Evolutionary conservation across 1,140 invertebrate genomes (phyloP), one percentile per base, ranked within the genome.

Genomic region (Drosophila murphyi): DNA sequence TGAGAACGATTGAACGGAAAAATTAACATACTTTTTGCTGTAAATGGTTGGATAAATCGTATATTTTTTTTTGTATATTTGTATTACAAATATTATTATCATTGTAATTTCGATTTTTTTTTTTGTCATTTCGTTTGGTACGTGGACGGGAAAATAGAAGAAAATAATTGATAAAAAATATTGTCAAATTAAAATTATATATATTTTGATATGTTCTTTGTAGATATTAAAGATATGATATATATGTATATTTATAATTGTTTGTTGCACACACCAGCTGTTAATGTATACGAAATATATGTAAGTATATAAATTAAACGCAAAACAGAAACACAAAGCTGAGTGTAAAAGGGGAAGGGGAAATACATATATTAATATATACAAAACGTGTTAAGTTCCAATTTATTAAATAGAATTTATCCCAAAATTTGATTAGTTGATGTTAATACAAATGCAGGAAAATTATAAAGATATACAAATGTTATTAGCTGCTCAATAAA

Each of bases 1-100:
- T 69, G 20, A 41, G 41, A 74, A 56, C 28, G 50, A 48, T 47
- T 39, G 7, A 73, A 68, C 61, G 51, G 12, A 63, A 71, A 55
- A 64, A 63, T 72, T 32, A 69, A 82, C 80, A 74, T 82, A 79
- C 80, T 83, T 79, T 71, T 83, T 79, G 81, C 80, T 83, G 76
- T 72, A 37, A 71, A 70, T 77, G 52, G 51, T 72, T 64, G 51
- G 7, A 60, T 54, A 7, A 64, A 20, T 55, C 41, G 29, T 57
- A 12, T 45, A 28, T 63, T 41, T 69, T 59, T 59, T 43, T 47
- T 61, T 47, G 31, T 31, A 28, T 48, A 64, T 54, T 59, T 29
- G 47, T 45, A 50, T 56, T 50, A 48, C 57, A 55, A 62, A 29
- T 35, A 31, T 50, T 34, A 50, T 72, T 64, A 3, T 32, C 12